These are phyloP conservation scores for Drosophila repleta DNA, from an alignment of 1,140 invertebrate species.

Conservation along the genomic window DNA sequence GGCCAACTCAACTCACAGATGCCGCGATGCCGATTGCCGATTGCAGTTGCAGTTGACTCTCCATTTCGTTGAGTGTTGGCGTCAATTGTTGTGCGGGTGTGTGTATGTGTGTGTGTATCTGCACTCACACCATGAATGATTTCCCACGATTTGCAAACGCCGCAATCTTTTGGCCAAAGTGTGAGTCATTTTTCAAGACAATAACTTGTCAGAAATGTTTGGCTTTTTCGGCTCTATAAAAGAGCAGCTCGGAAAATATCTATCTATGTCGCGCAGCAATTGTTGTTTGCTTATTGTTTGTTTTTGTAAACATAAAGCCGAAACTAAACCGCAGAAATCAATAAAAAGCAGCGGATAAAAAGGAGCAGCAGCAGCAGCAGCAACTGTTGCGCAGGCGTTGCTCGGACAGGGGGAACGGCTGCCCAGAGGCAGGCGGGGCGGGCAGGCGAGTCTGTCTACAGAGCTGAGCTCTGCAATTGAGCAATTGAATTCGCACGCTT, in stretches of 20 bases:
- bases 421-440: not conserved
- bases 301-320: slow-evolving; percentile 32
- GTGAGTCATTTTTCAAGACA: slow-evolving; percentile 76
- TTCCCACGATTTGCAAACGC: slow-evolving; percentile 74
- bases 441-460: slow-evolving; percentile 7
- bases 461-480: slow-evolving; percentile 68
- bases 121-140: slow-evolving; percentile 53
- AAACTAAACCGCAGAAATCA: slow-evolving; percentile 79
- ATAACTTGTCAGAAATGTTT: slow-evolving; percentile 69
- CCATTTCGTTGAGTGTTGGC: slow-evolving; percentile 51
- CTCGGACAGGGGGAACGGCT: slow-evolving; percentile 9
- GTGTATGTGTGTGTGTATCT: slow-evolving; percentile 61
- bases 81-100: slow-evolving; percentile 40
- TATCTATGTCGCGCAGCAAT: slow-evolving; percentile 21
- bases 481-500: slow-evolving; percentile 82
- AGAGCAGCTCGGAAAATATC: slow-evolving; percentile 52
- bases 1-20: slow-evolving; percentile 30
- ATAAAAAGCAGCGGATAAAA: slow-evolving; percentile 70
- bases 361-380: slow-evolving; percentile 53
- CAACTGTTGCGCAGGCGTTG: slow-evolving; percentile 68
- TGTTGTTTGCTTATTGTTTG: slow-evolving; percentile 15
- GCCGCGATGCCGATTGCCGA: slow-evolving; percentile 13
- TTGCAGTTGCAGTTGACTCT: slow-evolving; percentile 40
- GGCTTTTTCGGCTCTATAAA: slow-evolving; percentile 47
- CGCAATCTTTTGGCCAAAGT: slow-evolving; percentile 31